Conservation (phyloP, 2,113 vertebrate genomes). For the Ia io region DNA sequence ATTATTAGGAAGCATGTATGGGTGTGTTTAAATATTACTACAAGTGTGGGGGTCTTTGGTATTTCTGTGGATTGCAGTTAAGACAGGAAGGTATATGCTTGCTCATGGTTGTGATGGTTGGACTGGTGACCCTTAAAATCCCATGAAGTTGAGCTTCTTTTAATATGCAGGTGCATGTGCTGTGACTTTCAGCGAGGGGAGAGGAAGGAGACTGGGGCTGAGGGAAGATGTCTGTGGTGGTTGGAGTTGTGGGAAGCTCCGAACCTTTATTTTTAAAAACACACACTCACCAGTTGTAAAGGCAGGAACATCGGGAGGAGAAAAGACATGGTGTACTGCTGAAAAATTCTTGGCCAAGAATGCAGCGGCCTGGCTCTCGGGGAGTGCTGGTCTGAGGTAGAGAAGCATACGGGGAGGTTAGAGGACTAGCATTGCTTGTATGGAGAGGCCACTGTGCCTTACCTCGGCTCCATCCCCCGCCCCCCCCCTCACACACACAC, state of each 20-base stretch:
- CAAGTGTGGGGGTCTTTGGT: background rate
- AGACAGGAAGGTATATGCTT: background rate
- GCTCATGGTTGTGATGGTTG: background rate
- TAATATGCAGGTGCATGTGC: background rate
- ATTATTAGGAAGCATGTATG: background rate
- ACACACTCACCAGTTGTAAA: constrained; percentile 30
- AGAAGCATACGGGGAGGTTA: fast-evolving
- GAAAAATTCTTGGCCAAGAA: constrained; percentile 28
- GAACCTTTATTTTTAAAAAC: constrained; percentile 51
- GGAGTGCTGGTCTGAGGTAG: background rate
- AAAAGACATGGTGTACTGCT: constrained; percentile 30
- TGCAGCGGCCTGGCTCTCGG: background rate
- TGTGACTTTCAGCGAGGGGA: background rate
- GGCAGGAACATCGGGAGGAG: background rate
- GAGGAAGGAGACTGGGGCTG: background rate
- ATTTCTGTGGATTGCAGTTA: background rate
- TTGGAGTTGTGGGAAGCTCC: background rate
- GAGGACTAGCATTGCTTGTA: fast-evolving
- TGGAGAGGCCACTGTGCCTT: background rate
- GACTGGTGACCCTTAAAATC: constrained; percentile 37
- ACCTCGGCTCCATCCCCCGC: background rate
- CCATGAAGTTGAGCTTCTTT: background rate
- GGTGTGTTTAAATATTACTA: background rate
- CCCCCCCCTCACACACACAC: too few species aligned
- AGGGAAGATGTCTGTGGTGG: background rate